phyloP scores from a whole-genome alignment of 2,888 invertebrate genomes.

The Mesochorus sp. region DNA sequence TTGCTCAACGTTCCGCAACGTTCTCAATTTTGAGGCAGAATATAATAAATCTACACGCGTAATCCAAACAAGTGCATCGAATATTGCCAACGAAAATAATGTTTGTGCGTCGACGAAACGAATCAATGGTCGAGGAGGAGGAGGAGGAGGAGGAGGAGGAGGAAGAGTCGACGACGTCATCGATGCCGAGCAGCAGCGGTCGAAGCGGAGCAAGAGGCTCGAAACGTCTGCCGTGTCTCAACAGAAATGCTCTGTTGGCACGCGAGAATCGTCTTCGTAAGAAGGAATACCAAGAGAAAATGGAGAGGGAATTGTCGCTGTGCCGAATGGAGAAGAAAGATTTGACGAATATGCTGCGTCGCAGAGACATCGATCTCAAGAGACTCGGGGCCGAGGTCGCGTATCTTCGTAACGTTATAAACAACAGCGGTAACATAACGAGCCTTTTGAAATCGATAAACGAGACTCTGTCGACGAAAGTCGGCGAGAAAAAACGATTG shows the following conservation, averaged over 20 bases:
- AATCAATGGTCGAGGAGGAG: background rate
- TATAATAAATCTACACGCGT: too few relatives aligned
- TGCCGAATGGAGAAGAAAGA: slow-evolving; percentile 82
- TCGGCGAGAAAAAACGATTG: background rate
- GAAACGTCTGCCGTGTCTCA: slow-evolving; percentile 81
- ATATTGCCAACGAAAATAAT: too few relatives aligned
- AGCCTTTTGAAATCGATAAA: slow-evolving; percentile 83
- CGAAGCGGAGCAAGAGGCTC: slow-evolving; percentile 73
- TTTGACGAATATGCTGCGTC: slow-evolving; percentile 82
- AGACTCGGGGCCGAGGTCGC: slow-evolving; percentile 83
- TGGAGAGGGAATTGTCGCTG: slow-evolving; percentile 83
- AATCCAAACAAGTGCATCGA: too few relatives aligned
- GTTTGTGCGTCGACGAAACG: slow-evolving; percentile 11
- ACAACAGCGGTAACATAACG: slow-evolving; percentile 83
- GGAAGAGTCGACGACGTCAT: too few relatives aligned
- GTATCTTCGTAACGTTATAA: slow-evolving; percentile 84
- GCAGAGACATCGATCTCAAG: slow-evolving; percentile 82
- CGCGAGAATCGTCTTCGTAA: slow-evolving; percentile 86
- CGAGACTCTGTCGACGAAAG: slow-evolving; percentile 63
- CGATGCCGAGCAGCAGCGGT: slow-evolving; percentile 44
- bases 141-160: too few relatives aligned
- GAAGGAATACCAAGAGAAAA: slow-evolving; percentile 84
- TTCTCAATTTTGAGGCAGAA: too few relatives aligned
- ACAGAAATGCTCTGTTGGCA: slow-evolving; percentile 85
- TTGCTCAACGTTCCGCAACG: too few relatives aligned